Evolutionary conservation across 2,113 vertebrate genomes (phyloP).

Genomic region (Mastomys coucha): DNA sequence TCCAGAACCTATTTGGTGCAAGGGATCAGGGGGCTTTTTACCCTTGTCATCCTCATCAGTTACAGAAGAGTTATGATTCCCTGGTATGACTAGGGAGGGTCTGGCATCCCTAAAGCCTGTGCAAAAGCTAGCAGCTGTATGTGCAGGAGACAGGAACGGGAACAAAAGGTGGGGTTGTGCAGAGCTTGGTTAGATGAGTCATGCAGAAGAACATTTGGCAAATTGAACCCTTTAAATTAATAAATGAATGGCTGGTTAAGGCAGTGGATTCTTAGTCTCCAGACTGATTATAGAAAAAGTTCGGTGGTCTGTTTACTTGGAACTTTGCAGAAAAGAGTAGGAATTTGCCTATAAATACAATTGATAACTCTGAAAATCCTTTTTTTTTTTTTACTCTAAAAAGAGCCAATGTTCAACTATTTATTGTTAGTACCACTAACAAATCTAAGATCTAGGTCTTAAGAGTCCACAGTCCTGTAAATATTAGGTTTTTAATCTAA

Average conservation of each 20-base stretch:
- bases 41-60: neutral
- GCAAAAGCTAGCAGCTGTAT: neutral
- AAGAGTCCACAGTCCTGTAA: neutral
- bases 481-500: neutral
- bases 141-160: neutral
- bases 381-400: conserved; percentile 42
- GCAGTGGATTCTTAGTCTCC: neutral
- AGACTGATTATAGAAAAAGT: neutral
- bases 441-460: neutral
- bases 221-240: neutral
- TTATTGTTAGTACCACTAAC: neutral
- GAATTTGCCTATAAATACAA: neutral
- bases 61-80: neutral
- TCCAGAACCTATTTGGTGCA: neutral
- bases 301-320: neutral
- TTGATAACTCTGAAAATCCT: neutral
- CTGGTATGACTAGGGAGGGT: neutral
- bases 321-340: neutral
- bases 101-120: neutral
- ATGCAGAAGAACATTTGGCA: neutral
- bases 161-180: neutral
- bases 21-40: neutral
- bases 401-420: neutral
- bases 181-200: neutral
- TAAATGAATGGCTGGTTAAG: neutral